Evolutionary conservation across 2,113 vertebrate species (phyloP), one percentile per base, ranked within the genome.

Genomic region (Cavia aperea): DNA sequence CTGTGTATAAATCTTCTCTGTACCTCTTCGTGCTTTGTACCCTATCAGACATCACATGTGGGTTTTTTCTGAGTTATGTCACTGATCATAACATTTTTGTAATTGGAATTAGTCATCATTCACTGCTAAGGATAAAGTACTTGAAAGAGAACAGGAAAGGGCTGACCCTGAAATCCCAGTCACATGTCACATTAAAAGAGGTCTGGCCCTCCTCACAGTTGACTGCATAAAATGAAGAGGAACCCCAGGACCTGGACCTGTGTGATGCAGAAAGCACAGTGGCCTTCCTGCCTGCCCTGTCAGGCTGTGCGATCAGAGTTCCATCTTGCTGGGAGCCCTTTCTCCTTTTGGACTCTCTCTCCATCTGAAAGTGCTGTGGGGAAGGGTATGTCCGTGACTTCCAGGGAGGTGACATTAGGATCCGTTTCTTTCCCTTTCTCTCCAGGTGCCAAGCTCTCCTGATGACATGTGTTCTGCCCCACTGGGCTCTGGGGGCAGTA

Each of bases 361-460:
- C 62, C 63, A 36, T 66, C 88, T 94, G 84, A 63, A 95, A 88
- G 75, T 85, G 49, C 21, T 43, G 7, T 73, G 84, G 92, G 93
- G 49, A 92, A 91, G 81, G 90, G 75, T 54, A 23, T 86, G 79
- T 43, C 89, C 81, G 93, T 92, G 84, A 60, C 85, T 95, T 96
- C 88, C 89, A 14, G 73, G 95, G 85, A 96, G 94, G 90, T 98
- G 95, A 98, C 96, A 51, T 82, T 95, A 95, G 96, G 95, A 95
- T 96, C 96, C 78, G 94, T 96, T 94, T 96, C 96, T 93, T 95
- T 97, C 96, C 97, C 70, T 97, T 81, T 98, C 95, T 96, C 33
- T 96, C n/a, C 97, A 98, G 98, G 97, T 97, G 58, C 96, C 96
- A 96, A 93, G 96, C 81, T 89, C 93, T 94, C 96, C 94, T 89